A percentile compares a stretch with the other conserved stretches of the same genome.
Evolutionary conservation across 2,888 invertebrate species (phyloP).

Genomic region (Tiliacea aurago): DNA sequence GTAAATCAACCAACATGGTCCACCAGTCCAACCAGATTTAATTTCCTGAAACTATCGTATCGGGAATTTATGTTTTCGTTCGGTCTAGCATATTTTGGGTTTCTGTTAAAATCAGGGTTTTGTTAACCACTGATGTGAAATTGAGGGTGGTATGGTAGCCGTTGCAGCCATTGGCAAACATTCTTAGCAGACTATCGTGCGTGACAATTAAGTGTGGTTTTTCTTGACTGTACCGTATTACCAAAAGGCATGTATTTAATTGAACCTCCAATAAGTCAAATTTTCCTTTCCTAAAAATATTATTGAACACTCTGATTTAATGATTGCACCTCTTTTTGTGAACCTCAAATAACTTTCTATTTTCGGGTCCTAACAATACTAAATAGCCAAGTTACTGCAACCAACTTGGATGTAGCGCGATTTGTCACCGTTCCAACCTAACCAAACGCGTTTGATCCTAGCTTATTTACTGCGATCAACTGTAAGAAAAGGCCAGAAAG

Average conservation of each 20-base stretch:
- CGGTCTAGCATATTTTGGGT: neutral
- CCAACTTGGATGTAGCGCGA: neutral
- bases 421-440: neutral
- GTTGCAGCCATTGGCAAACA: neutral
- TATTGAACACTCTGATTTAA: no score
- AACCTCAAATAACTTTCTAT: no score
- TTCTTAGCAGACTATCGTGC: neutral
- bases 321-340: no score
- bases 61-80: slow-evolving; percentile 30
- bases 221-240: neutral
- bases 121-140: neutral
- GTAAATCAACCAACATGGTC: slow-evolving; percentile 41
- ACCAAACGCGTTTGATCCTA: neutral
- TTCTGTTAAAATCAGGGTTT: neutral
- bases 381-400: neutral
- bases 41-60: slow-evolving; percentile 46
- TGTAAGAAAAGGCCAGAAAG: neutral
- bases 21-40: slow-evolving; percentile 15
- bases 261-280: neutral
- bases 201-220: neutral
- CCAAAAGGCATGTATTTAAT: neutral
- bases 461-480: neutral
- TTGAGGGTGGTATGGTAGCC: neutral
- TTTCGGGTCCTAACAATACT: no score
- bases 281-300: neutral